Evolutionary conservation across 2,113 vertebrate species (phyloP), one percentile per base, ranked within the genome.

Genomic region (Microcebus jonahi): DNA sequence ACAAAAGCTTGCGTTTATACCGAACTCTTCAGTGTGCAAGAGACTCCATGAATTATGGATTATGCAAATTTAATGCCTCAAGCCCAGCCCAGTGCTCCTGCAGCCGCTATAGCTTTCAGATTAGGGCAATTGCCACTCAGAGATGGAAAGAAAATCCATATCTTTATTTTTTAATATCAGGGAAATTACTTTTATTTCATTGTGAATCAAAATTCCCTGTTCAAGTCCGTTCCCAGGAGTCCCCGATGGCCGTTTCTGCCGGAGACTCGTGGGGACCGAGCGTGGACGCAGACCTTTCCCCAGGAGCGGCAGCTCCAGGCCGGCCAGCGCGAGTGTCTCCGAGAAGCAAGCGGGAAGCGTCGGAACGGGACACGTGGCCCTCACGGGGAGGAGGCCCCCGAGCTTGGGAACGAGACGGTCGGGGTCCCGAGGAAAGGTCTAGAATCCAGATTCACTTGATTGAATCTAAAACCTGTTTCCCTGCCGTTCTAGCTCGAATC

Each of bases 241-340:
- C 27, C 0, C 59, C 29, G 48, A 79, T 3, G 42, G 18, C 18
- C 27, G 4, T 50, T 42, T 88, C 73, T 6, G 5, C 45, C 15
- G 11, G 61, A 14, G 55, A 2, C 5, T 8, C 20, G 9, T 50
- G 29, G 36, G 27, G 63, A 61, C 23, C 27, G 39, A 14, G 20
- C 34, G 2, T 13, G 55, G 27, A 27, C 11, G 9, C 42, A 18
- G 68, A 4, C 48, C 21, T 67, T 15, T 61, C 14, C 25, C 17
- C 3, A 2, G 2, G 29, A n/a, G 25, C 29, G 6, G 0, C 6
- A 0, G 2, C 3, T 21, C 9, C 2, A 29, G 23, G 55, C 7
- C 12, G 13, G 13, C 17, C 2, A 3, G 20, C 0, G 21, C 9
- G 36, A 13, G 21, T 0, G 0, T 61, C 25, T 61, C 4, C 4